A percentile compares a stretch with the other conserved stretches of the same genome.
Conservation (phyloP, 2,888 invertebrate species). For the Heterodera filipjevi region DNA sequence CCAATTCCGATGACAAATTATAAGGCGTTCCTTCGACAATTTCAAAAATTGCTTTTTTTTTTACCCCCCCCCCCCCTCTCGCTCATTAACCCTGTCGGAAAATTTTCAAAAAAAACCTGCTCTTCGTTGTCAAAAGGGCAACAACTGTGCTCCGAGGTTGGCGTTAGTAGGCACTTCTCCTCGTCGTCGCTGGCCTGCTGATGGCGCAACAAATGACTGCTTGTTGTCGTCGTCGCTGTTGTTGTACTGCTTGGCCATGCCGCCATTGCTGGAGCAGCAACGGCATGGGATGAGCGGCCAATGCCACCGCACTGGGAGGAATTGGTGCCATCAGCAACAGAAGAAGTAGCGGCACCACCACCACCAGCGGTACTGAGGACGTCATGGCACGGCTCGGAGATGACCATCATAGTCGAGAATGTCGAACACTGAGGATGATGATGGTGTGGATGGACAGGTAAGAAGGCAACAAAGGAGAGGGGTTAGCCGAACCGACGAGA, state of each 20-base stretch:
- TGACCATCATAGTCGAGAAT: neutral
- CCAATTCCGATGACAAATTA: too few relatives aligned
- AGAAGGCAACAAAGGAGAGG: neutral
- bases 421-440: neutral
- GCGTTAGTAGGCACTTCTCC: constrained; percentile 48
- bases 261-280: neutral
- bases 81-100: too few relatives aligned
- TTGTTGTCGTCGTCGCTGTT: neutral
- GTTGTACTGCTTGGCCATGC: neutral
- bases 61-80: too few relatives aligned
- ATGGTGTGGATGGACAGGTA: too few relatives aligned
- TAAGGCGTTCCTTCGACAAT: too few relatives aligned
- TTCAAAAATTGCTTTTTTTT: too few relatives aligned
- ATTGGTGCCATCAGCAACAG: neutral
- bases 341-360: neutral
- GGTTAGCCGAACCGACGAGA: neutral
- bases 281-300: neutral
- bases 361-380: neutral
- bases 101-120: too few relatives aligned
- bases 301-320: neutral
- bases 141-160: constrained; percentile 29
- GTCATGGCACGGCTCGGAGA: neutral
- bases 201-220: constrained; percentile 12
- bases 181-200: constrained; percentile 40
- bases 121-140: constrained; percentile 14